phyloP scores from a whole-genome alignment of 1,140 invertebrate genomes.

The Stenopsyche tienmushanensis region DNA sequence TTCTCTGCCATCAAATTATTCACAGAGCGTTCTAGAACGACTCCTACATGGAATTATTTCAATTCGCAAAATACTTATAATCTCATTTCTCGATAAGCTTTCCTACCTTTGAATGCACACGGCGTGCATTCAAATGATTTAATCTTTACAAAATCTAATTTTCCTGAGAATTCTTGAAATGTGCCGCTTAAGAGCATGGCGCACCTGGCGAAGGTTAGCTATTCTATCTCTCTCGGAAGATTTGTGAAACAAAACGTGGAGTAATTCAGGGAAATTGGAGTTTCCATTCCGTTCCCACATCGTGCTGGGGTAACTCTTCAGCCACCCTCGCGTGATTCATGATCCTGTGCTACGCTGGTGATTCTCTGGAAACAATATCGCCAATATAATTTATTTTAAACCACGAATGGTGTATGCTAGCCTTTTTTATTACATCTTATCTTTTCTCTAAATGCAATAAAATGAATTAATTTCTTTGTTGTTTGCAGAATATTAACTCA shows the following conservation, averaged over 20 bases:
- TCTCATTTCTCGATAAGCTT: too few relatives aligned
- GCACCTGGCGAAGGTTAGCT: slow-evolving; percentile 35
- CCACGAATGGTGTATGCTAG: too few relatives aligned
- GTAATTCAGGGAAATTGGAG: slow-evolving; percentile 45
- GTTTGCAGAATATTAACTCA: too few relatives aligned
- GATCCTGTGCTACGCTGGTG: slow-evolving; percentile 14
- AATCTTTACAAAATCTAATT: slow-evolving; percentile 12
- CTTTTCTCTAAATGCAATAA: too few relatives aligned
- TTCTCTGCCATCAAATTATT: neutral
- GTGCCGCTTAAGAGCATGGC: neutral
- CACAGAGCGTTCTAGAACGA: neutral
- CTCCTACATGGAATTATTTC: too few relatives aligned
- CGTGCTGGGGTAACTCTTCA: neutral
- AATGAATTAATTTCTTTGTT: too few relatives aligned
- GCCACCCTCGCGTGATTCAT: slow-evolving; percentile 39
- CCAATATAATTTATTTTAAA: slow-evolving; percentile 29
- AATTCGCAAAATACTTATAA: too few relatives aligned
- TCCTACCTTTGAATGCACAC: too few relatives aligned
- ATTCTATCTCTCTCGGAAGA: slow-evolving; percentile 39
- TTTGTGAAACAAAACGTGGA: slow-evolving; percentile 47
- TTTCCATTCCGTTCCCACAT: slow-evolving; percentile 26
- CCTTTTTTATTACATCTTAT: too few relatives aligned
- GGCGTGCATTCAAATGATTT: neutral
- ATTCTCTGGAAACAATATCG: slow-evolving; percentile 32
- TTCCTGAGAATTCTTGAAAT: slow-evolving; percentile 15